Base-by-base conservation (phyloP, 2,113 vertebrate species). In the Agapornis roseicollis region DNA sequence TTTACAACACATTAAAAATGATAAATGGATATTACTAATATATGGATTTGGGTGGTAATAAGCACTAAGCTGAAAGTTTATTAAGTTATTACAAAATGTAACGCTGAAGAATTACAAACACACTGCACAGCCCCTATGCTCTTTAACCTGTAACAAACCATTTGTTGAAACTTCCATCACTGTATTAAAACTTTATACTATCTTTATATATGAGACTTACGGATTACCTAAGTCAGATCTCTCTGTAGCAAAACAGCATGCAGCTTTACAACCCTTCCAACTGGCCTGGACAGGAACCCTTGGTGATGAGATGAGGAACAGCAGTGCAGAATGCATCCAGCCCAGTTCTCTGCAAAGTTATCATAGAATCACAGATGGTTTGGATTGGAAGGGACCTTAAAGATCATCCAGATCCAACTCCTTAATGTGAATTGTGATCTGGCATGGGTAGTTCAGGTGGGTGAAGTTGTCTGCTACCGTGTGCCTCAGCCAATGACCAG, bases 401-500 rank as follows among this genome's bases (percentile, higher is more conserved):
- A 58, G 33, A 58, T 35, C 56, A 35, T 35, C 33, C 56, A 58
- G 33, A 35, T 35, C 56, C 56, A 58, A 24, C 33, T 13, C 33
- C 33, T 22, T 15, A 8, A 12, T 6, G 46, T 19, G n/a, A n/a
- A 35, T 28, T 60, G 28, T 61, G 72, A 2, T 12, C 46, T 17
- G n/a, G n/a, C 24, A 7, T 3, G 28, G 24, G 37, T 29, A n/a
- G 49, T 29, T 63, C 0, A 3, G 50, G 33, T 7, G 5, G 1
- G 0, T 7, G 44, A 18, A 35, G 39, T 11, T 72, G 63, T 46
- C n/a, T 41, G 49, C 42, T 24, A 4, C 65, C 28, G 16, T 16
- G 10, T 41, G 50, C 37, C n/a, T 55, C 53, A 47, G 55, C 58
- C 65, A 56, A 9, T 11, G 31, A 9, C 31, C 56, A 33, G 8